Evolutionary conservation across 64 coral and sea anemone species (phyloP).

Genomic region (Pocillopora damicornis): DNA sequence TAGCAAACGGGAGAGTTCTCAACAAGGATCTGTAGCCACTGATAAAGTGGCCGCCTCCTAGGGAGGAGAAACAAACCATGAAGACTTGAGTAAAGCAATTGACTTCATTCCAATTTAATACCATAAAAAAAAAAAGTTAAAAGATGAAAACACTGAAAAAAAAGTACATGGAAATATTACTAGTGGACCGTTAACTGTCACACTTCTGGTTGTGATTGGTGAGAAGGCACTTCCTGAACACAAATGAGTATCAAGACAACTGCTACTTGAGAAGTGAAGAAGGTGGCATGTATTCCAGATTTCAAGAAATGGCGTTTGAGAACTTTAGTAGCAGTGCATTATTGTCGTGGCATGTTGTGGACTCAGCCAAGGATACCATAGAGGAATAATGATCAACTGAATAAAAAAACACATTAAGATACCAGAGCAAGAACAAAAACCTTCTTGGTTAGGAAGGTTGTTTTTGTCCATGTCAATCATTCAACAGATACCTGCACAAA

Average conservation of each 20-base stretch:
- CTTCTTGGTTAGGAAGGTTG: neutral
- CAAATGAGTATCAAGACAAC: neutral
- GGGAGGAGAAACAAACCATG: neutral
- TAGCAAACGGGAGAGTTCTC: neutral
- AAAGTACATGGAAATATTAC: neutral
- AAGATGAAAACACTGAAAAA: conserved; percentile 6
- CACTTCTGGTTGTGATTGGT: neutral
- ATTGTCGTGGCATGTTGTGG: neutral
- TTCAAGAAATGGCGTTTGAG: neutral
- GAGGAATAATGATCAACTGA: neutral
- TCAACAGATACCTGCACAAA: neutral
- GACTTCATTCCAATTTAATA: conserved; percentile 1
- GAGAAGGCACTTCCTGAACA: neutral
- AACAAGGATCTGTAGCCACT: neutral
- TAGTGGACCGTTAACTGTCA: neutral
- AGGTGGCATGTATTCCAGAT: neutral
- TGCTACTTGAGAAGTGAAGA: neutral
- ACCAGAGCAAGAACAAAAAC: neutral
- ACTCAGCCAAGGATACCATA: neutral
- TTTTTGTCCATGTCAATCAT: neutral
- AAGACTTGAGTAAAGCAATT: neutral
- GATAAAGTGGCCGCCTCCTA: neutral
- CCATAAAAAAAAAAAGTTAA: conserved; percentile 1
- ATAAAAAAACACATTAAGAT: neutral
- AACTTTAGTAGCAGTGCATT: neutral